These are phyloP conservation scores for Auanema freiburgensis DNA, from an alignment of 2,888 invertebrate genomes.

Conservation along the genomic window DNA sequence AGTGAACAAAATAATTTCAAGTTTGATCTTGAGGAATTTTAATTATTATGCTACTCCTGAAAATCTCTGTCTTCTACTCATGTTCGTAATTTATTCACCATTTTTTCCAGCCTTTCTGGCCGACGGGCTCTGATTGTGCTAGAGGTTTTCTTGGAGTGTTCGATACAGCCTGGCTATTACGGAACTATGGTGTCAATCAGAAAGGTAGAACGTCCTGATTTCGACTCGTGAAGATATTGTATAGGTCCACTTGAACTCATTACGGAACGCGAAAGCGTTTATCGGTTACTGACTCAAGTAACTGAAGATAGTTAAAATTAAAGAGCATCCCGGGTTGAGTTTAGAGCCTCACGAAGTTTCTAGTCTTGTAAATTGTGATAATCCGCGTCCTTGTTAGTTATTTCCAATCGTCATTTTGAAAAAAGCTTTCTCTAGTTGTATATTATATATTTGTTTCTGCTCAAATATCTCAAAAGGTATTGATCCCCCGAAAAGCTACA, in stretches of 20 bases:
- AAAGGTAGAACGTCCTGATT: constrained; percentile 72
- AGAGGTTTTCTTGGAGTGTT: constrained; percentile 92
- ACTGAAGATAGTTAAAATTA: constrained; percentile 87
- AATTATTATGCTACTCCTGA: too few relatives aligned
- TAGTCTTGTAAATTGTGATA: constrained; percentile 23
- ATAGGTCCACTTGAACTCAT: constrained; percentile 71
- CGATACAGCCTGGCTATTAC: constrained; percentile 93
- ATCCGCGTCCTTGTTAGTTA: constrained; percentile 9
- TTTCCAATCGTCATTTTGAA: too few relatives aligned
- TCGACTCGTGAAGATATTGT: too few relatives aligned
- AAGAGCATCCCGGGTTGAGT: constrained; percentile 64
- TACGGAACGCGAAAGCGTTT: constrained; percentile 91
- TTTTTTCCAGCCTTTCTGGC: constrained; percentile 82
- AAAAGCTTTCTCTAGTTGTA: too few relatives aligned
- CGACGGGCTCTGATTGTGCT: constrained; percentile 96
- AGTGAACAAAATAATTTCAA: too few relatives aligned
- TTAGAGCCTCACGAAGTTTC: constrained; percentile 29
- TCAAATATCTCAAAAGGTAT: too few relatives aligned
- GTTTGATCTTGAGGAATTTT: too few relatives aligned
- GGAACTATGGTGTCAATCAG: constrained; percentile 77
- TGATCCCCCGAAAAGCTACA: too few relatives aligned
- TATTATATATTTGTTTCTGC: too few relatives aligned
- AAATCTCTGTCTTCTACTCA: too few relatives aligned
- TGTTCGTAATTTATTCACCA: too few relatives aligned
- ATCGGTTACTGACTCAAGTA: constrained; percentile 85